Conservation (phyloP, 2,888 invertebrate species). For the Hirtodrosophila alboralis region DNA sequence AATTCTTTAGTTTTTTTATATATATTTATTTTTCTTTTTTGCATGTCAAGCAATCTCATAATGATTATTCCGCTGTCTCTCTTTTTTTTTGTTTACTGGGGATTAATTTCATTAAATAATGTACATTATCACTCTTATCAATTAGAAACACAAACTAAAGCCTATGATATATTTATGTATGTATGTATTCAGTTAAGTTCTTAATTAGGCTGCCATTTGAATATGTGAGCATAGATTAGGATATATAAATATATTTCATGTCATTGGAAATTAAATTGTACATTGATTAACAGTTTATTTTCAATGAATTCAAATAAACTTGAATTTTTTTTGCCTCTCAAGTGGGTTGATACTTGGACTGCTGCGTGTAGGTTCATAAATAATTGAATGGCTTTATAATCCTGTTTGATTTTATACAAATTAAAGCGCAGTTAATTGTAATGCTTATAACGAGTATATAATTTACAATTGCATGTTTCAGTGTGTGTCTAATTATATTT, state of each 20-base stretch:
- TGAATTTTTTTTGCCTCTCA: constrained; percentile 5
- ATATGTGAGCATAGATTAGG: constrained; percentile 38
- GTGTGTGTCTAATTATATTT: constrained; percentile 58
- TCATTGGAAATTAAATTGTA: constrained; percentile 24
- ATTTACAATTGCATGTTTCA: constrained; percentile 60
- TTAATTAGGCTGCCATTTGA: constrained; percentile 49
- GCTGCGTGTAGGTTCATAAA: neutral
- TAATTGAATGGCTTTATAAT: constrained; percentile 6
- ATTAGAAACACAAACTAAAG: constrained; percentile 74
- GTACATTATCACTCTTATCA: constrained; percentile 76
- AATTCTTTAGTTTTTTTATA: constrained; percentile 8
- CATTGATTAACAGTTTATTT: constrained; percentile 23
- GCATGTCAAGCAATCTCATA: constrained; percentile 58
- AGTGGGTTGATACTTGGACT: constrained; percentile 1
- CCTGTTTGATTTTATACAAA: constrained; percentile 39
- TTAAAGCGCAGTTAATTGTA: constrained; percentile 42
- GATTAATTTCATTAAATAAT: constrained; percentile 63
- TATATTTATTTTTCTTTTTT: constrained; percentile 25
- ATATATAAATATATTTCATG: constrained; percentile 33
- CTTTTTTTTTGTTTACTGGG: constrained; percentile 24
- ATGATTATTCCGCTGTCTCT: constrained; percentile 34
- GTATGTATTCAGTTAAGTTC: constrained; percentile 40
- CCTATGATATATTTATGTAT: constrained; percentile 68
- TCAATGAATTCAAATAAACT: constrained; percentile 18
- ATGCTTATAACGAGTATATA: constrained; percentile 65